These are phyloP conservation scores for Grantiella picta DNA, from an alignment of 2,113 vertebrate genomes.

Conservation along the genomic window DNA sequence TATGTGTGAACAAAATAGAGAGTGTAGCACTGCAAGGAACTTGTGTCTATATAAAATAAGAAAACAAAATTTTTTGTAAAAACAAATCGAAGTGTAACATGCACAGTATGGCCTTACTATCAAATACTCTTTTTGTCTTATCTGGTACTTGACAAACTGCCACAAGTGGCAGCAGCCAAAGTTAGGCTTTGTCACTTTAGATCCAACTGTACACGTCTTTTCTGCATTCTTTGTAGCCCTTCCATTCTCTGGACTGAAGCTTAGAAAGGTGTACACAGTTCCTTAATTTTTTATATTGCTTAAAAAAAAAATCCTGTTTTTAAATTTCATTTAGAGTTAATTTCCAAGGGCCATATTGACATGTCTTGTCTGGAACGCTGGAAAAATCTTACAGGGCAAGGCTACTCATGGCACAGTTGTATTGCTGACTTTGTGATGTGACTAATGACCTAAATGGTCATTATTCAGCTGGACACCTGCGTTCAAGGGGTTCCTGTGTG, in stretches of 20 bases:
- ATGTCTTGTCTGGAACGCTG: neutral
- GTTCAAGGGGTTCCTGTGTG: neutral
- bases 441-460: neutral
- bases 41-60: neutral
- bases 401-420: fast-evolving
- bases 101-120: neutral
- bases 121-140: neutral
- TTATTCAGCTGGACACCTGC: neutral
- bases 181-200: neutral
- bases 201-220: neutral
- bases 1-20: fast-evolving
- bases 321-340: neutral
- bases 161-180: neutral
- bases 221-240: neutral
- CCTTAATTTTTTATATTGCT: neutral
- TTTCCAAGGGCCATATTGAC: neutral
- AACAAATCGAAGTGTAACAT: neutral
- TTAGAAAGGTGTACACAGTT: fast-evolving
- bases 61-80: neutral
- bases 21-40: neutral
- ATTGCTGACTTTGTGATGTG: neutral
- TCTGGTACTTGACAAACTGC: neutral
- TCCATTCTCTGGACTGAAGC: neutral
- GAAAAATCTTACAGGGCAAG: neutral
- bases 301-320: neutral